These are phyloP conservation scores for Neodiprion lecontei DNA, from an alignment of 1,140 invertebrate genomes.

Conservation along the genomic window DNA sequence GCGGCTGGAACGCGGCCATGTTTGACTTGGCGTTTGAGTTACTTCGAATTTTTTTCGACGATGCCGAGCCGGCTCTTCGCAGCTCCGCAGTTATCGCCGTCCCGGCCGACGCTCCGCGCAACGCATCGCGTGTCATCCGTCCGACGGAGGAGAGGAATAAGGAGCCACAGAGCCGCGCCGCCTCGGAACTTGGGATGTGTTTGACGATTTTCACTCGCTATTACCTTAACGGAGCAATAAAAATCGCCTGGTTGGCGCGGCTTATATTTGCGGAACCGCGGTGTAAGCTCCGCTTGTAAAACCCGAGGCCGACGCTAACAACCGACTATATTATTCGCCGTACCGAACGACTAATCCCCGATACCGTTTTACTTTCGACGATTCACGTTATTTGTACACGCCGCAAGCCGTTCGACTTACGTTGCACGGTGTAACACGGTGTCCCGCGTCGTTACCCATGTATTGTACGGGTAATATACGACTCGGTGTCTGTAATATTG, in stretches of 20 bases:
- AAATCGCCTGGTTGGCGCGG: background rate
- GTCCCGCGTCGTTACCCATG: too few species aligned
- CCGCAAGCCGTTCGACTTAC: too few species aligned
- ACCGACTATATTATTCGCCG: background rate
- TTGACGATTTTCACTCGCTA: background rate
- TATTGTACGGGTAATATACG: too few species aligned
- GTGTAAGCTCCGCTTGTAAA: background rate
- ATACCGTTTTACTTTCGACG: background rate
- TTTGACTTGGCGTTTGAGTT: background rate
- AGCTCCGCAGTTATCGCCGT: background rate
- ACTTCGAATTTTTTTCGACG: background rate
- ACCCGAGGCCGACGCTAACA: background rate
- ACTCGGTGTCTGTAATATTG: too few species aligned
- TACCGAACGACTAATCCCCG: background rate
- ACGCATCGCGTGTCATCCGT: background rate
- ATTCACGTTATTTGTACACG: too few species aligned
- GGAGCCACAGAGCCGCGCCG: too few species aligned
- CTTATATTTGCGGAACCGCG: background rate
- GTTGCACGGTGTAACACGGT: background rate
- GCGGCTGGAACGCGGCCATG: conserved; percentile 1
- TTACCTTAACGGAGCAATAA: background rate
- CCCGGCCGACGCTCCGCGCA: background rate
- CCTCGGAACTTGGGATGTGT: background rate
- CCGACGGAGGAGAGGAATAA: background rate
- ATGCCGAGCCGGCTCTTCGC: background rate